Evolutionary conservation across 2,113 vertebrate species (phyloP).

Genomic region (Sphyrna mokarran): DNA sequence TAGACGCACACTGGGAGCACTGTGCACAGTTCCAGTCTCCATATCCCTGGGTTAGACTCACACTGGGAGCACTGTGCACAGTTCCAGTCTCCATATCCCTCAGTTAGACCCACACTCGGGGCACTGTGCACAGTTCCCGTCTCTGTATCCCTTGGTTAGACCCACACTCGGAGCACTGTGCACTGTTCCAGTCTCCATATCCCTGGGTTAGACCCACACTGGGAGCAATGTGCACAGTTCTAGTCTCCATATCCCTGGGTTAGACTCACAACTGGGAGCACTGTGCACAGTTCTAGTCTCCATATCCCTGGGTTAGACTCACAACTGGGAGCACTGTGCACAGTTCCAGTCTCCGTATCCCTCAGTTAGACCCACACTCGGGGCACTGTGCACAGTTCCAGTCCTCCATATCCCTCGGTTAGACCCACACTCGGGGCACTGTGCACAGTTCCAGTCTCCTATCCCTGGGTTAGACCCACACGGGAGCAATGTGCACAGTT

Average conservation of each 20-base stretch:
- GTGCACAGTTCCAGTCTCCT: background rate
- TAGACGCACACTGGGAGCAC: too few relatives aligned
- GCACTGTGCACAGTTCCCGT: too few relatives aligned
- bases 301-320: background rate
- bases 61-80: too few relatives aligned
- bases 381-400: background rate
- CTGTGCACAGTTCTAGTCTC: background rate
- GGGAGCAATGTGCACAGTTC: background rate
- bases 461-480: background rate
- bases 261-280: background rate
- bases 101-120: too few relatives aligned
- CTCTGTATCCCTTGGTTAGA: too few relatives aligned
- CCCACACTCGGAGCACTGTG: too few relatives aligned
- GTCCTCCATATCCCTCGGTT: background rate
- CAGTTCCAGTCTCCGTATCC: background rate
- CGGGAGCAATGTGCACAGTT: background rate
- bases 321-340: background rate
- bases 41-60: too few relatives aligned
- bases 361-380: background rate
- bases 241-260: background rate
- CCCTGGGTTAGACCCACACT: background rate
- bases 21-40: too few relatives aligned
- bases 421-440: background rate
- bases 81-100: too few relatives aligned
- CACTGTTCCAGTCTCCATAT: background rate